Evolutionary conservation across 2,113 vertebrate species (phyloP).

Genomic region (Hippotragus niger): DNA sequence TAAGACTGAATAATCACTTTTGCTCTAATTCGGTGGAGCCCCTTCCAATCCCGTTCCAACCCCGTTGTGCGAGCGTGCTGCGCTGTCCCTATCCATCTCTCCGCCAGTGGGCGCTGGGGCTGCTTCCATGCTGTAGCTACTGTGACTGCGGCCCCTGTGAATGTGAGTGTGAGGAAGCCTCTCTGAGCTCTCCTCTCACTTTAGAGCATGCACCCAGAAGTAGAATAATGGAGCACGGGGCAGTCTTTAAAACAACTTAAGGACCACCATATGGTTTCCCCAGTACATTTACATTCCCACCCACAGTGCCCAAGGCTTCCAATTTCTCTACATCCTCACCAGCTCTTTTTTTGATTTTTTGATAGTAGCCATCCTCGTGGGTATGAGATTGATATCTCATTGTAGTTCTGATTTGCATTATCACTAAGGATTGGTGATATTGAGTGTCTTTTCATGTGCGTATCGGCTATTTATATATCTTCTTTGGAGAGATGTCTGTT

Average conservation of each 20-base stretch:
- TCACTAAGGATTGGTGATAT: neutral
- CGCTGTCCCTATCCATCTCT: rapidly evolving
- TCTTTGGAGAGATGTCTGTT: neutral
- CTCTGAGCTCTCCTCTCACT: neutral
- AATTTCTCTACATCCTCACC: neutral
- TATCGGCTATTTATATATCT: neutral
- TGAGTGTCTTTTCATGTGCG: neutral
- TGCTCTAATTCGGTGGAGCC: neutral
- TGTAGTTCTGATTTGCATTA: neutral
- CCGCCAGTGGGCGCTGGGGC: rapidly evolving
- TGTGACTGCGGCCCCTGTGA: neutral
- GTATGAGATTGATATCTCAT: neutral
- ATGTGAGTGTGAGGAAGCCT: neutral
- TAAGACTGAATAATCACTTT: neutral
- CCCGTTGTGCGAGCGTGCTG: rapidly evolving
- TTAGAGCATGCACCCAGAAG: neutral
- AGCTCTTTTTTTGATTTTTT: neutral
- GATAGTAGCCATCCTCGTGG: neutral
- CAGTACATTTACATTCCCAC: neutral
- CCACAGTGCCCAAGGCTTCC: neutral
- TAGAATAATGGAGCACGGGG: neutral
- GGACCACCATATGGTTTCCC: neutral
- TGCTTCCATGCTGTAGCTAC: rapidly evolving
- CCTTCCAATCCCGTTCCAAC: neutral
- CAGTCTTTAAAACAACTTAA: neutral